phyloP scores from a whole-genome alignment of 2,113 vertebrate genomes.

The Sinosuthora webbiana region DNA sequence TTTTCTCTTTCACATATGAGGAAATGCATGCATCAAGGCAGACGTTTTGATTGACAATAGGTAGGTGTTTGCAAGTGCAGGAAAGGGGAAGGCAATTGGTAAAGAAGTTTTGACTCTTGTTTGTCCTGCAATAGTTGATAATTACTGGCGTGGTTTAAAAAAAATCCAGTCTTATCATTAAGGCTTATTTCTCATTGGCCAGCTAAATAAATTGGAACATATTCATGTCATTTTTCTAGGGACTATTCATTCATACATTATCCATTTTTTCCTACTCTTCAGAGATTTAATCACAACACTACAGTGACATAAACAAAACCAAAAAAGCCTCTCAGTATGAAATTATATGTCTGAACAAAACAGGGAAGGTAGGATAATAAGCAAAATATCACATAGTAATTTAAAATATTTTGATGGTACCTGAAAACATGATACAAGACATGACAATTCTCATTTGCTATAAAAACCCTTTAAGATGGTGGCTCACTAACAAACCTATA shows the following conservation, averaged over 20 bases:
- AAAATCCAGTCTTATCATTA: not conserved
- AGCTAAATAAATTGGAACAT: not conserved
- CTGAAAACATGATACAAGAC: not conserved
- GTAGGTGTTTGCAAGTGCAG: fast-evolving
- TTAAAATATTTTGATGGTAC: not conserved
- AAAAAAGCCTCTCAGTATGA: not conserved
- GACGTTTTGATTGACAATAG: not conserved
- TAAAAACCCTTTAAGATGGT: not conserved
- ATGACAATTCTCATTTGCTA: not conserved
- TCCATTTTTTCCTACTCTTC: not conserved
- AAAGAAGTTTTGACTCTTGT: not conserved
- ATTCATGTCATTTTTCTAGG: not conserved
- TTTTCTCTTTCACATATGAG: not conserved
- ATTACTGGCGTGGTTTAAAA: not conserved
- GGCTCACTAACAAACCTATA: not conserved
- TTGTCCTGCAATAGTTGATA: not conserved
- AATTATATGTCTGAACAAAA: not conserved
- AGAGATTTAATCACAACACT: not conserved
- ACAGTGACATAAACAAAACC: not conserved
- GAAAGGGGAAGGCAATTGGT: not conserved
- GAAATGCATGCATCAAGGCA: not conserved
- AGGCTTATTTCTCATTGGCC: not conserved
- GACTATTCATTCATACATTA: not conserved
- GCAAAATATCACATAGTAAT: not conserved
- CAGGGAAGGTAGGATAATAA: not conserved